Conservation (phyloP, 2,888 invertebrate genomes). For the Ophion ellenae region DNA sequence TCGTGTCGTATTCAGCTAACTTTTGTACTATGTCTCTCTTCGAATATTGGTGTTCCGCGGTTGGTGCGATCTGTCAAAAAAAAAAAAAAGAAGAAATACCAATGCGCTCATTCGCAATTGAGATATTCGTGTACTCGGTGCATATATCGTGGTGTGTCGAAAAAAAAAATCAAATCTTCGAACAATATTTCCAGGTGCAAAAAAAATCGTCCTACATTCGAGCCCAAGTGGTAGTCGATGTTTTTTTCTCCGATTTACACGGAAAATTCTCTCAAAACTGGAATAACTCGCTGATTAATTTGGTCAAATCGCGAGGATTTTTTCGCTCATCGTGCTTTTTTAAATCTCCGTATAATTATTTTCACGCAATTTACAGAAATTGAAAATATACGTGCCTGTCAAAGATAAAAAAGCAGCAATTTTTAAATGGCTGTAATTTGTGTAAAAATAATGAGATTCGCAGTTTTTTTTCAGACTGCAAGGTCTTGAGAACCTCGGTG, state of each 20-base stretch:
- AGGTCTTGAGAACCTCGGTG: too few relatives aligned
- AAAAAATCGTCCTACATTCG: neutral
- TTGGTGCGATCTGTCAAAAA: conserved; percentile 66
- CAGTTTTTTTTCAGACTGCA: too few relatives aligned
- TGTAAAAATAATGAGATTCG: too few relatives aligned
- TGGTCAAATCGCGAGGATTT: too few relatives aligned
- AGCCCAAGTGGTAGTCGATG: too few relatives aligned
- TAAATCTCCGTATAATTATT: too few relatives aligned
- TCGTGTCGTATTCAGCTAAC: conserved; percentile 71
- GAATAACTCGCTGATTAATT: too few relatives aligned
- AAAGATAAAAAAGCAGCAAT: too few relatives aligned
- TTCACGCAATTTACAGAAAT: too few relatives aligned
- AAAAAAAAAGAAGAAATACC: conserved; percentile 8
- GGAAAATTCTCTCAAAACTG: neutral
- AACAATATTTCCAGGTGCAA: neutral
- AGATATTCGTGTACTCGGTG: conserved; percentile 32
- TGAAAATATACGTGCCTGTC: too few relatives aligned
- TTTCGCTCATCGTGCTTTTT: too few relatives aligned
- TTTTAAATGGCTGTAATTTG: too few relatives aligned
- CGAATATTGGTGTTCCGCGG: conserved; percentile 58
- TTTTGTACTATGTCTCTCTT: conserved; percentile 73
- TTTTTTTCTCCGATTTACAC: neutral
- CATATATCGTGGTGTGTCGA: neutral
- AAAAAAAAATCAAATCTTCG: neutral
- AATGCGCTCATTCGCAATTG: conserved; percentile 40